phyloP scores from a whole-genome alignment of 2,888 invertebrate species.

The Philhelius pedissequus region DNA sequence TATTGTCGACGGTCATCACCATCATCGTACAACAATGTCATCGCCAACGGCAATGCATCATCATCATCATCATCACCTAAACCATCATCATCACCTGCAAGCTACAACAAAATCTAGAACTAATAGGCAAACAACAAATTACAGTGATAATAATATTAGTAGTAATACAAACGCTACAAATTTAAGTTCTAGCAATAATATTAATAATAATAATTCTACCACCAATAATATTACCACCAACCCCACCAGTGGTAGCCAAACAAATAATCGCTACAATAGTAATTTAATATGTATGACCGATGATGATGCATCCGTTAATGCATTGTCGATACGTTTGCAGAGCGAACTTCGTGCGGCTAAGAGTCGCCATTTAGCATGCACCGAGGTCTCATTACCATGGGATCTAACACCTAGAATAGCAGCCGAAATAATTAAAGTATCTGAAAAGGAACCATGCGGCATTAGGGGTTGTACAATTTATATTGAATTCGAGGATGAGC shows the following conservation, averaged over 20 bases:
- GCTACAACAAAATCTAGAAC: slow-evolving; percentile 70
- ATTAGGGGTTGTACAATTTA: slow-evolving; percentile 92
- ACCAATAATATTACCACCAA: slow-evolving; percentile 72
- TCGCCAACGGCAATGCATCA: slow-evolving; percentile 66
- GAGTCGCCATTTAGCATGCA: slow-evolving; percentile 88
- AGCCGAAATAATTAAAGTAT: slow-evolving; percentile 88
- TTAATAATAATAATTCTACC: slow-evolving; percentile 15
- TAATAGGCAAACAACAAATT: slow-evolving; percentile 67
- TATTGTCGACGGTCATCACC: slow-evolving; percentile 74
- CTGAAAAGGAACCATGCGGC: slow-evolving; percentile 94
- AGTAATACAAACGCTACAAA: slow-evolving; percentile 55
- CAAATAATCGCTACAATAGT: slow-evolving; percentile 65
- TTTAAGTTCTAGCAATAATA: slow-evolving; percentile 42
- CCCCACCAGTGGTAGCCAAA: slow-evolving; percentile 66
- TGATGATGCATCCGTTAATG: slow-evolving; percentile 78
- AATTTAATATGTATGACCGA: slow-evolving; percentile 65
- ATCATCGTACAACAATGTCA: slow-evolving; percentile 69
- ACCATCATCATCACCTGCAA: slow-evolving; percentile 72
- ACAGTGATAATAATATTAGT: slow-evolving; percentile 58
- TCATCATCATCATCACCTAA: slow-evolving; percentile 72
- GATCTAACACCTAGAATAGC: slow-evolving; percentile 89
- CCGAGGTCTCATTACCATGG: slow-evolving; percentile 91
- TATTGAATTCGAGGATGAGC: slow-evolving; percentile 88
- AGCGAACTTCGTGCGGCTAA: slow-evolving; percentile 89
- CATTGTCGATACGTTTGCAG: slow-evolving; percentile 88